phyloP scores from a whole-genome alignment of 1,140 invertebrate genomes.

The Drosophila punjabiensis region DNA sequence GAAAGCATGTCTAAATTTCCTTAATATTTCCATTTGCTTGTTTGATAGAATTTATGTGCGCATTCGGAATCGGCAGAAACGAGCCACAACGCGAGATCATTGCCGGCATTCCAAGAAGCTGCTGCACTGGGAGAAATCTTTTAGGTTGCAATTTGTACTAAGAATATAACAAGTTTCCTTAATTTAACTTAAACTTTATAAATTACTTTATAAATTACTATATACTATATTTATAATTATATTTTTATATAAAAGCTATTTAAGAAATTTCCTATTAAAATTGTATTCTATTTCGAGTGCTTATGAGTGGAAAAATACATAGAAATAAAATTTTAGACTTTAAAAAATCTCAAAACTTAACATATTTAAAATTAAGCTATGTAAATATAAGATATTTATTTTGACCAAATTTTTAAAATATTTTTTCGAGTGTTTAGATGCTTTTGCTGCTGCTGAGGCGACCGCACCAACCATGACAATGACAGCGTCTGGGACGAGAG shows the following conservation, averaged over 20 bases:
- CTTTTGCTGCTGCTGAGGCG: constrained; percentile 9
- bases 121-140: constrained; percentile 11
- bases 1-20: constrained; percentile 70
- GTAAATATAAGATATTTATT: no score
- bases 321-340: no score
- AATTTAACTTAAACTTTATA: no score
- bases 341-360: background rate
- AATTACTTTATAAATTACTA: no score
- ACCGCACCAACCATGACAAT: constrained; percentile 67
- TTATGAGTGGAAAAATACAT: no score
- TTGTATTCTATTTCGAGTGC: no score
- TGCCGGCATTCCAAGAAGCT: constrained; percentile 55
- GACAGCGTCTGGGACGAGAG: constrained; percentile 59
- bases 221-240: no score
- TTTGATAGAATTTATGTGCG: constrained; percentile 75
- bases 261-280: no score
- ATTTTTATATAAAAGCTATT: no score
- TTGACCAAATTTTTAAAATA: background rate
- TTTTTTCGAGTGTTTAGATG: constrained; percentile 20
- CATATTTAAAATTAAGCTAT: background rate
- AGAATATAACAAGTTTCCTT: no score
- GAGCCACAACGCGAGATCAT: constrained; percentile 39
- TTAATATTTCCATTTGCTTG: constrained; percentile 79
- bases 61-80: constrained; percentile 44
- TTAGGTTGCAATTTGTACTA: no score